Evolutionary conservation across 2,113 vertebrate genomes (phyloP).

Genomic region (Zosterops lateralis): DNA sequence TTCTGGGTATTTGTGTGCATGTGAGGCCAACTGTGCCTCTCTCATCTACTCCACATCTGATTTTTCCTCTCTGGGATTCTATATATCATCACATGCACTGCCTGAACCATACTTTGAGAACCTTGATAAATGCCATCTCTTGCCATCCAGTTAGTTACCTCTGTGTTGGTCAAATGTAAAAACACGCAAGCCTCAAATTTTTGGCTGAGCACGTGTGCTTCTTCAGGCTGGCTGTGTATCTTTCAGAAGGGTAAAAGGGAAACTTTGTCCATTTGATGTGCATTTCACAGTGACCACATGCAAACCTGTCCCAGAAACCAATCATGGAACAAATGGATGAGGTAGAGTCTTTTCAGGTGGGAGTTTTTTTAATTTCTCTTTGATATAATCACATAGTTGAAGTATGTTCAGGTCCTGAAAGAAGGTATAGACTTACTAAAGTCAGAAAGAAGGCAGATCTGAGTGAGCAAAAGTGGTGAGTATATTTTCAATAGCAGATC

Average conservation of each 20-base stretch:
- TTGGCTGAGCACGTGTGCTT: rapidly evolving
- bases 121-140: neutral
- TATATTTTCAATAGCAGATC: neutral
- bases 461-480: neutral
- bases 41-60: neutral
- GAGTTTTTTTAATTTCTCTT: neutral
- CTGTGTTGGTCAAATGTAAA: neutral
- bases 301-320: neutral
- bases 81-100: neutral
- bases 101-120: neutral
- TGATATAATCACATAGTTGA: neutral
- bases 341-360: neutral
- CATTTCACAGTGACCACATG: neutral
- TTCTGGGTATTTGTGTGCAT: neutral
- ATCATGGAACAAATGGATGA: neutral
- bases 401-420: neutral
- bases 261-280: neutral
- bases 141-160: neutral
- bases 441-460: neutral
- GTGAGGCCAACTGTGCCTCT: neutral
- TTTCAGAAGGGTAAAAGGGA: neutral
- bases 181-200: neutral
- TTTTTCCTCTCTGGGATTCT: neutral
- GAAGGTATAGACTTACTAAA: neutral
- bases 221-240: neutral